Evolutionary conservation across 2,888 invertebrate genomes (phyloP).

Genomic region (Cerastis leucographa): DNA sequence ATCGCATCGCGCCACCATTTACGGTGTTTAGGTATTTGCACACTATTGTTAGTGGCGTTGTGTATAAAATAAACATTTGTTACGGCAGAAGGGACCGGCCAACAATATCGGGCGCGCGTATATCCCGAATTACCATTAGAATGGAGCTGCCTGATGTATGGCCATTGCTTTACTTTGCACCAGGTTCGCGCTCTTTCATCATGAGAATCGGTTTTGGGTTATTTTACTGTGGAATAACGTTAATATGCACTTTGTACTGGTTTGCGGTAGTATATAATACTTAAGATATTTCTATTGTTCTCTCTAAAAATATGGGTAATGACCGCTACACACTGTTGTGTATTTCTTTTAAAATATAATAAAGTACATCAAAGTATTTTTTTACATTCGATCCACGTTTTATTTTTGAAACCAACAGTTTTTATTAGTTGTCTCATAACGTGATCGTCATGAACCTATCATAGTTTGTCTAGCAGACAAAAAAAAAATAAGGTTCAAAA

Average conservation of each 20-base stretch:
- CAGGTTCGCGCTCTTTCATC: slow-evolving; percentile 66
- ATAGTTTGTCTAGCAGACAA: background rate
- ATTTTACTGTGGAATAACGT: slow-evolving; percentile 52
- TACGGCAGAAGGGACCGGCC: slow-evolving; percentile 85
- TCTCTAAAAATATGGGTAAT: background rate
- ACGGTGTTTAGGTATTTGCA: slow-evolving; percentile 90
- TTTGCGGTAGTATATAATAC: slow-evolving; percentile 22
- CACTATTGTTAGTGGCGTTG: slow-evolving; percentile 91
- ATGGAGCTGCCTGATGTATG: slow-evolving; percentile 88
- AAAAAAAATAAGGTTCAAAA: slow-evolving; percentile 10
- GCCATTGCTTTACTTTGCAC: slow-evolving; percentile 72
- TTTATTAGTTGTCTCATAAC: background rate
- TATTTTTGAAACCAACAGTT: background rate
- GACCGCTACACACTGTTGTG: background rate
- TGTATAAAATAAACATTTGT: slow-evolving; percentile 91
- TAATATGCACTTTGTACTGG: slow-evolving; percentile 54
- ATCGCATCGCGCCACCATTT: slow-evolving; percentile 89
- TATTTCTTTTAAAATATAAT: background rate
- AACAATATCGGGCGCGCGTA: slow-evolving; percentile 85
- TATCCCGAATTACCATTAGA: slow-evolving; percentile 89
- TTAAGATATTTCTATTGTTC: slow-evolving; percentile 9
- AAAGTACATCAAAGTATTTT: background rate
- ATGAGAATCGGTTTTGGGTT: slow-evolving; percentile 63
- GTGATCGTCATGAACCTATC: background rate
- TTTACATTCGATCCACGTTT: background rate